Evolutionary conservation across 53 echinoderm and acorn worm genomes (phyloP).

Genomic region (Actinopyga echinites): DNA sequence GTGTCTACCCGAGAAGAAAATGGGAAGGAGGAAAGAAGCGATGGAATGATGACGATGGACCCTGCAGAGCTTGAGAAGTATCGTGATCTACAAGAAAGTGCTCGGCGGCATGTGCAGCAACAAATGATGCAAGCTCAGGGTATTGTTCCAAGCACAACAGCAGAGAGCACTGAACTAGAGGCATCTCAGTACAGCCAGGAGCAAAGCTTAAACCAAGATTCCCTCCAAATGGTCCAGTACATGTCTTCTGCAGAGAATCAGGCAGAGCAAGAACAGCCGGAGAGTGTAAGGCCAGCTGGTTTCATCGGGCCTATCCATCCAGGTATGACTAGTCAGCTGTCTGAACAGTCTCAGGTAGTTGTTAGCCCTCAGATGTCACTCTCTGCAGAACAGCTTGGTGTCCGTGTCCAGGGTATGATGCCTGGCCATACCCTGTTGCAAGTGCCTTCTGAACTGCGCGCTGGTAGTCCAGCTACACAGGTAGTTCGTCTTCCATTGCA

Average conservation of each 20-base stretch:
- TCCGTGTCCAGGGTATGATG: constrained; percentile 3
- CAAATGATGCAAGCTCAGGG: constrained; percentile 91
- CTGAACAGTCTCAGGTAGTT: constrained; percentile 32
- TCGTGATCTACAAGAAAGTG: constrained; percentile 89
- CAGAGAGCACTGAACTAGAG: constrained; percentile 18
- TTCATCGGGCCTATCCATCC: constrained; percentile 74
- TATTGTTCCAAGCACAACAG: constrained; percentile 41
- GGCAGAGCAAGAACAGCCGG: not conserved
- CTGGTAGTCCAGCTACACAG: constrained; percentile 13
- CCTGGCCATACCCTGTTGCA: constrained; percentile 13
- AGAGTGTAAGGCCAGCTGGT: constrained; percentile 48
- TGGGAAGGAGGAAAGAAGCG: not conserved
- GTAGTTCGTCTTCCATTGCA: constrained; percentile 20
- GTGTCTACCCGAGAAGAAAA: not conserved
- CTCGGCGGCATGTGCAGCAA: constrained; percentile 90
- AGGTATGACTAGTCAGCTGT: constrained; percentile 25
- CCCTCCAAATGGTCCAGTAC: constrained; percentile 29
- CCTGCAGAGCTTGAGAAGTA: constrained; percentile 99
- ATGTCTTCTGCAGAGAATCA: constrained; percentile 14
- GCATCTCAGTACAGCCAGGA: not conserved
- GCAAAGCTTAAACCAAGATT: constrained; percentile 21
- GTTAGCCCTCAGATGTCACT: constrained; percentile 20
- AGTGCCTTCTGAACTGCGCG: not conserved
- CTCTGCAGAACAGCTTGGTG: constrained; percentile 28
- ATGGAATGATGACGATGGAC: constrained; percentile 73